Evolutionary conservation across 2,888 invertebrate species (phyloP), one percentile per base, ranked within the genome.

Genomic region (Ormia ochracea): DNA sequence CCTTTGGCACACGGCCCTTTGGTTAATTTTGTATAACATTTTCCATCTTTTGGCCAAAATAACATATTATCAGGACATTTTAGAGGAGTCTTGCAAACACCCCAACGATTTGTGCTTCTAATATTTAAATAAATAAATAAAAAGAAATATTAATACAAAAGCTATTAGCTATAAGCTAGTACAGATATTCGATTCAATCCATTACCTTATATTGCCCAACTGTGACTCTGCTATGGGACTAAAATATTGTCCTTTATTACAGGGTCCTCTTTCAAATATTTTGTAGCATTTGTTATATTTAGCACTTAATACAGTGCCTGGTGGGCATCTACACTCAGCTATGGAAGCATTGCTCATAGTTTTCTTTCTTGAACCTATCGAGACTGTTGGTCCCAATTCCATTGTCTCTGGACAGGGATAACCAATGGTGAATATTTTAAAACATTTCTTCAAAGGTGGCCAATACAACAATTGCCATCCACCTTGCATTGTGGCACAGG

Each of bases 391-490:
- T 81, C 94, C 93, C 28, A 96, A 89, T 89, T 96, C 96, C 92
- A 96, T 96, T 9, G 94, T 95, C 0, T 94, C 94, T 0, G 95
- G 94, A 85, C 96, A 96, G 0, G 96, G 96, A 83, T 93, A 91
- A 12, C 96, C 96, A 28, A 92, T 93, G 91, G 95, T 94, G 86
- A 96, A 96, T 89, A 96, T 96, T 87, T 94, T 95, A 88, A 96
- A 96, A 90, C 96, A 96, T 89, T 94, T 93, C 81, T 94, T 94
- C 87, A 96, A 94, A 1, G 93, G 91, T 7, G 95, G 94, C 96
- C 96, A 96, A 88, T 94, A 96, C 69, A 96, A 91, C 86, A 96
- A 91, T 85, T 96, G 95, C 96, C 96, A 96, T 54, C 96, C 96
- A 79, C 94, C 92, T 0, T 95, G 94, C 87, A 94, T 93, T 2